Conservation (phyloP, 1,140 invertebrate genomes). For the Rhyacophila brunnea region DNA sequence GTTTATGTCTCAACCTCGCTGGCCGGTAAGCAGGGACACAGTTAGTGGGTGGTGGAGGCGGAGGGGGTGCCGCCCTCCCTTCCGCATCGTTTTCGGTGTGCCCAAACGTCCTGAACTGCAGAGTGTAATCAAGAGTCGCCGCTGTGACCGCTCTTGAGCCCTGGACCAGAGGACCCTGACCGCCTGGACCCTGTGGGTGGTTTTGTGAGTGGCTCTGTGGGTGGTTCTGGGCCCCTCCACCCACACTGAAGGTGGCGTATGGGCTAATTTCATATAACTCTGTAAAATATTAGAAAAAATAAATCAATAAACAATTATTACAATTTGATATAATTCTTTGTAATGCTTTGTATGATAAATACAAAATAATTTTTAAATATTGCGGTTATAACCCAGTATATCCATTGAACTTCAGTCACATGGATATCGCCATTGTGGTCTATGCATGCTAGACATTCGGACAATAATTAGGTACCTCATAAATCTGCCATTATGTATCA, state of each 20-base stretch:
- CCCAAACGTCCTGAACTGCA: slow-evolving; percentile 73
- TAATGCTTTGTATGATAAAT: too few species aligned
- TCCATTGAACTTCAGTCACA: too few species aligned
- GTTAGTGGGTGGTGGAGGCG: slow-evolving; percentile 19
- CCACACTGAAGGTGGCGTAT: slow-evolving; percentile 73
- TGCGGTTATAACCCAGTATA: too few species aligned
- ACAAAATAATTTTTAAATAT: too few species aligned
- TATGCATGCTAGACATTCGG: too few species aligned
- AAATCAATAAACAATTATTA: too few species aligned
- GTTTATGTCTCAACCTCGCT: slow-evolving; percentile 18
- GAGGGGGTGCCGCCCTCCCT: slow-evolving; percentile 1
- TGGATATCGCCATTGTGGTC: too few species aligned
- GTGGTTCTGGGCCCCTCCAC: slow-evolving; percentile 36
- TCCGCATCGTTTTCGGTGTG: slow-evolving; percentile 62
- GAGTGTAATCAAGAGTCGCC: slow-evolving; percentile 64
- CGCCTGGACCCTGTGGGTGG: slow-evolving; percentile 43
- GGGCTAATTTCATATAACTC: slow-evolving; percentile 76
- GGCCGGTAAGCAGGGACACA: slow-evolving; percentile 1
- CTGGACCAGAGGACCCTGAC: slow-evolving; percentile 43
- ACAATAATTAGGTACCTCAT: too few species aligned
- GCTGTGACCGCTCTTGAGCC: slow-evolving; percentile 49
- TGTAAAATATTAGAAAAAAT: too few species aligned
- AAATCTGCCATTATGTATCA: too few species aligned
- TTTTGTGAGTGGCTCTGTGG: slow-evolving; percentile 17
- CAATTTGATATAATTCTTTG: too few species aligned